Base-by-base conservation (phyloP, 2,888 invertebrate genomes). In the Drosophila phalerata region DNA sequence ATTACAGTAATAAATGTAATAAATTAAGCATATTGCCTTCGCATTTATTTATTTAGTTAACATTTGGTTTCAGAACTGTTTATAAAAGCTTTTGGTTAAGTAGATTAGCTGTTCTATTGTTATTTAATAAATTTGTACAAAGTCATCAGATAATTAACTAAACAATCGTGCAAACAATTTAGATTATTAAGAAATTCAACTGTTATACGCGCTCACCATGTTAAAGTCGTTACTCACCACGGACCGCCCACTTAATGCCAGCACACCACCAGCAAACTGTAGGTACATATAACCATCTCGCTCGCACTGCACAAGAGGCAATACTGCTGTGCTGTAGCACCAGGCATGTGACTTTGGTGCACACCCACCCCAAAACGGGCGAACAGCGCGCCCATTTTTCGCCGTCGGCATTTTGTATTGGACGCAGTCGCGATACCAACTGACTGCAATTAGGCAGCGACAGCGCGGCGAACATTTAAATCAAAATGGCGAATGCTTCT, bases 391-490 rank as follows among this genome's bases (percentile, higher is more conserved):
- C 82, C 82, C 86, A 81, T 81, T 85, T 81, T 85, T 81, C 69
- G 79, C 81, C 80, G 77, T 73, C 81, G 81, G 81, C 79, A 81
- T 81, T 81, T 79, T 77, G 81, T 81, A 79, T 79, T 79, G 79
- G 73, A 73, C 63, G 63, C 69, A 73, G 77, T 34, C 56, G 63
- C 63, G 56, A 45, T 43, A 62, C 60, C 48, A 67, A 62, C 63
- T 60, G 78, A 55, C 66, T 70, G 77, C 74, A 77, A 77, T 77
- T 77, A 77, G 73, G 76, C 69, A 61, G 58, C 55, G 66, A 47
- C 71, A 48, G 67, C 53, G 69, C 57, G 45, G 53, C 68, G 42
- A 51, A n/a, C 55, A 62, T 47, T 73, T 43, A 70, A 77, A 53
- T 15, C 69, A 79, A 79, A 79, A 79, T 79, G 78, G 78, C 78